Conservation (phyloP, 2,888 invertebrate species). For the Platycheirus rosarum region DNA sequence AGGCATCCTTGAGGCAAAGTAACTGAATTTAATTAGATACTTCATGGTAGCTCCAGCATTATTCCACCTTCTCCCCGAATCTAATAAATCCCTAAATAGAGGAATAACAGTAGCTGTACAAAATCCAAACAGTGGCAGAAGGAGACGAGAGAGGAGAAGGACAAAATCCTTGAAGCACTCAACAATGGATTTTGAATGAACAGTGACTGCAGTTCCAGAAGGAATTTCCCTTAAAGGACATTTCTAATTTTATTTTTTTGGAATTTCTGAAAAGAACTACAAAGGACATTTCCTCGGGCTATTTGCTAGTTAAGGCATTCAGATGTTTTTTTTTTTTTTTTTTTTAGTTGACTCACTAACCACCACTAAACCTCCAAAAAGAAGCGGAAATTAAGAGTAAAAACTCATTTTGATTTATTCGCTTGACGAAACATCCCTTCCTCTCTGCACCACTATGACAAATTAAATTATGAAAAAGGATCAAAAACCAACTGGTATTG, state of each 20-base stretch:
- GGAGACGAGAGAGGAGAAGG: background rate
- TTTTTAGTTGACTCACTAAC: constrained; percentile 6
- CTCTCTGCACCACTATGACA: constrained; percentile 34
- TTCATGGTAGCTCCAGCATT: constrained; percentile 26
- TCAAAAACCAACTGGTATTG: constrained; percentile 5
- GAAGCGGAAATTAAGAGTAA: background rate
- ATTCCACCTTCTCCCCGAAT: background rate
- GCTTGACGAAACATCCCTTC: constrained; percentile 29
- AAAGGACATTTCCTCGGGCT: constrained; percentile 57
- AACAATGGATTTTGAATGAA: constrained; percentile 57
- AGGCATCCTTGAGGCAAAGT: constrained; percentile 48
- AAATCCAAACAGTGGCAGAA: constrained; percentile 3
- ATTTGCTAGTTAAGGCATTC: constrained; percentile 55
- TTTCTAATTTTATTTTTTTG: constrained; percentile 17
- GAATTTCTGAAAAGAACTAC: background rate
- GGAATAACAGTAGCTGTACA: too few species aligned
- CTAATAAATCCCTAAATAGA: constrained; percentile 47
- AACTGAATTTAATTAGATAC: constrained; percentile 69
- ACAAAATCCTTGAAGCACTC: constrained; percentile 41
- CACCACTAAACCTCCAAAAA: background rate
- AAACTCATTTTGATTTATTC: constrained; percentile 44
- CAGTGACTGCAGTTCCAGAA: constrained; percentile 49
- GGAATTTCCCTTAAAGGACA: constrained; percentile 31
- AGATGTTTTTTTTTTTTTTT: constrained; percentile 43
- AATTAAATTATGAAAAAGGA: constrained; percentile 62